These are phyloP conservation scores for Boloria euphrosyne DNA, from an alignment of 2,888 invertebrate species.

Conservation along the genomic window DNA sequence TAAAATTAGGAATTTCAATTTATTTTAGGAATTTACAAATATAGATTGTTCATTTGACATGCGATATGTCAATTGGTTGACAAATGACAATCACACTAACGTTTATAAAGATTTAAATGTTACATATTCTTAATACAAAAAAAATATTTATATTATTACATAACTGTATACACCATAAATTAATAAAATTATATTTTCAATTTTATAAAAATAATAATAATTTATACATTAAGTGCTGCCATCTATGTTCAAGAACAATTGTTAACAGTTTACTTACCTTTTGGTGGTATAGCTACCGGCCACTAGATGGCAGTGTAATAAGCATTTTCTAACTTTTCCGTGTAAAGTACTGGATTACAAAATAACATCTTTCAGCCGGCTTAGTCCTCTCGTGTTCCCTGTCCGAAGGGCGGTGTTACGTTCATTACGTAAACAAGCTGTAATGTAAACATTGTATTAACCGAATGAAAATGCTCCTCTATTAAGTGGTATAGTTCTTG, in stretches of 20 bases:
- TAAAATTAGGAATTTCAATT: neutral
- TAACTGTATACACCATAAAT: neutral
- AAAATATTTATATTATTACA: neutral
- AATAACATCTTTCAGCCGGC: conserved; percentile 62
- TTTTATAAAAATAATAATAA: too few species aligned
- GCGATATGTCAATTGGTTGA: conserved; percentile 1
- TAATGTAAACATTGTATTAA: conserved; percentile 57
- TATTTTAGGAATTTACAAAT: neutral
- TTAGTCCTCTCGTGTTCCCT: conserved; percentile 72
- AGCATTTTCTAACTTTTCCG: conserved; percentile 21
- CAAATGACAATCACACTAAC: conserved; percentile 5
- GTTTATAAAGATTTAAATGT: neutral
- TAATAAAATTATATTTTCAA: neutral
- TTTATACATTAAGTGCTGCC: neutral
- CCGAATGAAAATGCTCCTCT: conserved; percentile 9
- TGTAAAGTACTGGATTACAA: conserved; percentile 35
- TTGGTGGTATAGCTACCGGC: conserved; percentile 51
- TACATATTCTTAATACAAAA: neutral
- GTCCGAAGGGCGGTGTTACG: conserved; percentile 72
- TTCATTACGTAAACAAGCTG: conserved; percentile 71
- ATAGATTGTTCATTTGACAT: neutral
- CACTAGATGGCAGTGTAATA: conserved; percentile 49
- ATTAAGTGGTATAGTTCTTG: neutral
- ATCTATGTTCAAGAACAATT: conserved; percentile 11
- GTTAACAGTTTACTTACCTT: neutral